Conservation (phyloP, 2,797 vertebrate genomes). For the Synaphobranchus kaupii region DNA sequence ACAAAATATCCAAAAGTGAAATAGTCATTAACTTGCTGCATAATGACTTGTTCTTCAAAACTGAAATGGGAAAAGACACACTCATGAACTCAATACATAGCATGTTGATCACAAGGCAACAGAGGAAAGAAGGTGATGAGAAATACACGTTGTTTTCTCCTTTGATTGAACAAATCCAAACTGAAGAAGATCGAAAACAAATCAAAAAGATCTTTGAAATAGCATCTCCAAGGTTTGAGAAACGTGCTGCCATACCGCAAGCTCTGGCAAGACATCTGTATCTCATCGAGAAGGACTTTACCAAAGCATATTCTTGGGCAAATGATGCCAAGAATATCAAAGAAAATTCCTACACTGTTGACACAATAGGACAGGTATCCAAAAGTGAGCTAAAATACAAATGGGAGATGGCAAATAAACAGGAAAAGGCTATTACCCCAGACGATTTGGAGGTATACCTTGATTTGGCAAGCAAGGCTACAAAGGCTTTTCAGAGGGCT, state of each 20-base stretch:
- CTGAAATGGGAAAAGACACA: slow-evolving; percentile 60
- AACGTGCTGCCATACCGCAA: slow-evolving; percentile 74
- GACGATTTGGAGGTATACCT: slow-evolving; percentile 57
- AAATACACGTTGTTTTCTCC: slow-evolving; percentile 73
- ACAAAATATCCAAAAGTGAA: slow-evolving; percentile 52
- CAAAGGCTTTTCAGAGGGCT: slow-evolving; percentile 64
- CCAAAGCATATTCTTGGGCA: slow-evolving; percentile 68
- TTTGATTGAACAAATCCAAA: slow-evolving; percentile 67
- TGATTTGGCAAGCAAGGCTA: slow-evolving; percentile 59
- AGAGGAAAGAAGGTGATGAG: slow-evolving; percentile 66
- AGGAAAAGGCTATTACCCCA: slow-evolving; percentile 37
- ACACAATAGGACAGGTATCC: slow-evolving; percentile 77
- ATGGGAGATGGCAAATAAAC: slow-evolving; percentile 48
- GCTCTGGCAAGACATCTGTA: slow-evolving; percentile 78
- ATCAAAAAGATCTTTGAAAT: slow-evolving; percentile 65
- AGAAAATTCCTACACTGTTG: slow-evolving; percentile 69
- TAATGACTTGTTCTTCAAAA: slow-evolving; percentile 69
- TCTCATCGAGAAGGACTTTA: slow-evolving; percentile 68
- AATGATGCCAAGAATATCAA: slow-evolving; percentile 65
- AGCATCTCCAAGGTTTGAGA: slow-evolving; percentile 65
- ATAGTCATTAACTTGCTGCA: slow-evolving; percentile 64
- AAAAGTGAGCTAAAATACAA: slow-evolving; percentile 72
- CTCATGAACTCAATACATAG: slow-evolving; percentile 62
- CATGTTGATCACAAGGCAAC: slow-evolving; percentile 73
- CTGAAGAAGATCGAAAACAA: slow-evolving; percentile 61